Evolutionary conservation across 1,140 invertebrate genomes (phyloP).

Genomic region (Limonius californicus): DNA sequence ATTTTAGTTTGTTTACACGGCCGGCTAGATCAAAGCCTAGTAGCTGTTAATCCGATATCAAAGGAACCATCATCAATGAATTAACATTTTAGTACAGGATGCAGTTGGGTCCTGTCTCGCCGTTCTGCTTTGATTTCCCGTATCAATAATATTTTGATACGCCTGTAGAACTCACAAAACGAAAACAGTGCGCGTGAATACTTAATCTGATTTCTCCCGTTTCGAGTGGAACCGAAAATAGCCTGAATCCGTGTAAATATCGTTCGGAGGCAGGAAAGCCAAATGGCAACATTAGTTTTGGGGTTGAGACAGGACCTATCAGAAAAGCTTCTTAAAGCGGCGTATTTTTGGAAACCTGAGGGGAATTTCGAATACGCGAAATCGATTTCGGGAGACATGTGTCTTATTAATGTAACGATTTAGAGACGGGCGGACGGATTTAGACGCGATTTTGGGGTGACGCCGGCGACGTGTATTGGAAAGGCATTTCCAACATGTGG

Average conservation of each 20-base stretch:
- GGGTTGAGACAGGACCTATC: slow-evolving; percentile 14
- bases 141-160: slow-evolving; percentile 9
- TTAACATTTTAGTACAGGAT: slow-evolving; percentile 16
- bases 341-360: slow-evolving; percentile 25
- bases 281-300: slow-evolving; percentile 20
- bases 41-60: slow-evolving; percentile 15
- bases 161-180: not conserved
- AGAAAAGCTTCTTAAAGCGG: no score
- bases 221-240: no score
- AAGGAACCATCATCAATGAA: slow-evolving; percentile 11
- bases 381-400: slow-evolving; percentile 26
- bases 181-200: no score
- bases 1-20: slow-evolving; percentile 3
- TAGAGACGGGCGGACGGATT: slow-evolving; percentile 12
- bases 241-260: no score
- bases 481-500: slow-evolving; percentile 23
- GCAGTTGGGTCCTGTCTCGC: slow-evolving; percentile 5
- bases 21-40: slow-evolving; percentile 9
- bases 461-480: slow-evolving; percentile 17
- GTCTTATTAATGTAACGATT: slow-evolving; percentile 27
- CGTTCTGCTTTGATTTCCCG: slow-evolving; percentile 1
- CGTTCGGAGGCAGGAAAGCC: no score
- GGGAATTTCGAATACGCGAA: slow-evolving; percentile 23
- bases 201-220: no score
- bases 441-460: slow-evolving; percentile 13